Evolutionary conservation across 2,888 invertebrate genomes (phyloP).

Genomic region (Drosophila differens): DNA sequence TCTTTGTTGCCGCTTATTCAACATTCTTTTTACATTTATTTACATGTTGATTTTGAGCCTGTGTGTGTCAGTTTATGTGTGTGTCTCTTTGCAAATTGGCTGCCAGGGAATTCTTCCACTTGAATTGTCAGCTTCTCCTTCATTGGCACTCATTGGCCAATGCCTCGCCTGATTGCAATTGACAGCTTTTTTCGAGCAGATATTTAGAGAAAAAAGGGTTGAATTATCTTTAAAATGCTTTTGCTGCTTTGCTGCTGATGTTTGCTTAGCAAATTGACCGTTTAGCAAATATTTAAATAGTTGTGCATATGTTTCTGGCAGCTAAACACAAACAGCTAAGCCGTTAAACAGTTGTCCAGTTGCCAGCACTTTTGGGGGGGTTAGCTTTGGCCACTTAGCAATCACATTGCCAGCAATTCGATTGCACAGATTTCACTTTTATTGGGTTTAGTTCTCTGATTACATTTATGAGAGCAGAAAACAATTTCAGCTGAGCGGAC

Average conservation of each 20-base stretch:
- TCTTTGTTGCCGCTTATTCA: conserved; percentile 55
- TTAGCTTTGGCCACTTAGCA: conserved; percentile 5
- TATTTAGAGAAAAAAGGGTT: conserved; percentile 60
- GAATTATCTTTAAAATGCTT: conserved; percentile 11
- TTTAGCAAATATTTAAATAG: conserved; percentile 65
- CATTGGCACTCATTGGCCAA: conserved; percentile 68
- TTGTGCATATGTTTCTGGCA: conserved; percentile 63
- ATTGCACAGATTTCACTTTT: conserved; percentile 55
- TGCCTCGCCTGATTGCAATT: conserved; percentile 75
- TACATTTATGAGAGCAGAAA: conserved; percentile 52
- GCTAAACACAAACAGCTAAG: conserved; percentile 21
- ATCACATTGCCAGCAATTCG: conserved; percentile 63
- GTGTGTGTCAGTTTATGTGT: neutral
- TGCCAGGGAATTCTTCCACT: conserved; percentile 77
- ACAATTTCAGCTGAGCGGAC: conserved; percentile 53
- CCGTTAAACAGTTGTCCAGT: conserved; percentile 13
- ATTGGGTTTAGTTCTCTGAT: conserved; percentile 69
- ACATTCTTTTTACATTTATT: conserved; percentile 73
- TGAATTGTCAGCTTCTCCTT: conserved; percentile 72
- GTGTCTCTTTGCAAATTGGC: conserved; percentile 76
- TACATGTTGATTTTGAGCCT: conserved; percentile 65
- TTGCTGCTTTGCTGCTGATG: conserved; percentile 12
- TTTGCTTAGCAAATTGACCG: conserved; percentile 78
- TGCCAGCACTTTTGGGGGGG: neutral
- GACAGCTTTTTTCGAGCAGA: conserved; percentile 72